phyloP scores from a whole-genome alignment of 2,113 vertebrate species.

The Rostratula benghalensis region DNA sequence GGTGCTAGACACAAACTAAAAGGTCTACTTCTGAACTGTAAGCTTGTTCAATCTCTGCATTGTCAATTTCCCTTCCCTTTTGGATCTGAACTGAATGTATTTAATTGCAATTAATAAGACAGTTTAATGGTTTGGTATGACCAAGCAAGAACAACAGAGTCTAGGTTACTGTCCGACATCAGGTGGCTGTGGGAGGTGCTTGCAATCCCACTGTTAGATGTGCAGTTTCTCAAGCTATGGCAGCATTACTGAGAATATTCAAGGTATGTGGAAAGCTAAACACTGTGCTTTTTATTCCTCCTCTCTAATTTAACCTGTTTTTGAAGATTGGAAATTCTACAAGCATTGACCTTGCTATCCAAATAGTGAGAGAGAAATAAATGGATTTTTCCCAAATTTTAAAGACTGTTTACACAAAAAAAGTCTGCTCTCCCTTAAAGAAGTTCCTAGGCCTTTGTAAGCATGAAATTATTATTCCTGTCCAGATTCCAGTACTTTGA shows the following conservation, averaged over 20 bases:
- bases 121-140: background rate
- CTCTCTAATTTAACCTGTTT: background rate
- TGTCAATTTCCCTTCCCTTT: background rate
- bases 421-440: background rate
- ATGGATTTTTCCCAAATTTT: background rate
- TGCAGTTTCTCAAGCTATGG: background rate
- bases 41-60: background rate
- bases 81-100: background rate
- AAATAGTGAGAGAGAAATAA: background rate
- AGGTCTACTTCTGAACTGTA: background rate
- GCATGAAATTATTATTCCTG: background rate
- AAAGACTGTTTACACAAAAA: background rate
- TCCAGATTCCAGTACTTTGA: background rate
- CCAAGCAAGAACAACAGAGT: background rate
- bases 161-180: background rate
- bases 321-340: background rate
- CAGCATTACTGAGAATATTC: background rate
- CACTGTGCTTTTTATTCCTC: background rate
- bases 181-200: background rate
- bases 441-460: background rate
- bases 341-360: background rate
- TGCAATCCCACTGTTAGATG: background rate
- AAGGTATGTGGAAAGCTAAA: background rate
- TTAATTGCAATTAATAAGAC: background rate
- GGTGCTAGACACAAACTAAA: background rate